These are phyloP conservation scores for Clarias batrachus DNA, from an alignment of 2,113 vertebrate species.

Conservation along the genomic window DNA sequence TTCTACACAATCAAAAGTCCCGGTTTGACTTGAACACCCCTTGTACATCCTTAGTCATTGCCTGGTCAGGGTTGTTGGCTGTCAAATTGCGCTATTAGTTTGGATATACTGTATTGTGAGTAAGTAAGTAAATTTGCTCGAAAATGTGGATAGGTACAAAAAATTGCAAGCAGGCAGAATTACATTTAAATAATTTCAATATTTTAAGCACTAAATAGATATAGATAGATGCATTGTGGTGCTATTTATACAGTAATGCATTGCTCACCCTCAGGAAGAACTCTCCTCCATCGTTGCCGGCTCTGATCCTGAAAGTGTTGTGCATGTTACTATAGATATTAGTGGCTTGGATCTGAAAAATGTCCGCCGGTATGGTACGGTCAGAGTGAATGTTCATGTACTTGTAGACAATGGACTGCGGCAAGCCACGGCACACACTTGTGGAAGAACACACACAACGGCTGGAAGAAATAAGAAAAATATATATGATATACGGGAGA, in stretches of 20 bases:
- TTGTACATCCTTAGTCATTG: neutral
- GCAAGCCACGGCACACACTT: conserved; percentile 79
- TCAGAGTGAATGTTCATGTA: conserved; percentile 98
- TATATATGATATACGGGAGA: neutral
- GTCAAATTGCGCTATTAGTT: neutral
- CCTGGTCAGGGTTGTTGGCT: neutral
- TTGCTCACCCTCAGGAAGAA: conserved; percentile 91
- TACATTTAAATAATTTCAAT: neutral
- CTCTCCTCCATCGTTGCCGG: conserved; percentile 92
- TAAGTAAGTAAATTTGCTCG: neutral
- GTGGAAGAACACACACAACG: conserved; percentile 87
- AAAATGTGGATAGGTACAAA: neutral
- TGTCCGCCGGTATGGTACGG: conserved; percentile 87
- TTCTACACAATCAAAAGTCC: too few species aligned
- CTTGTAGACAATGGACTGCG: conserved; percentile 92
- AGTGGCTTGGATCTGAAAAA: conserved; percentile 98
- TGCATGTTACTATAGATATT: conserved; percentile 91
- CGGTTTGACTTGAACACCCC: too few species aligned
- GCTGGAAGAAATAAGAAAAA: conserved; percentile 64
- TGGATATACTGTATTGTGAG: neutral
- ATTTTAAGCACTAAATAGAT: neutral
- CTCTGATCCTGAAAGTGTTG: conserved; percentile 95
- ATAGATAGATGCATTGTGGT: neutral
- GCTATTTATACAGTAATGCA: neutral
- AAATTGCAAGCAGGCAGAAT: neutral